phyloP scores from a whole-genome alignment of 2,113 vertebrate genomes.

The Apistogramma diplotaenia region DNA sequence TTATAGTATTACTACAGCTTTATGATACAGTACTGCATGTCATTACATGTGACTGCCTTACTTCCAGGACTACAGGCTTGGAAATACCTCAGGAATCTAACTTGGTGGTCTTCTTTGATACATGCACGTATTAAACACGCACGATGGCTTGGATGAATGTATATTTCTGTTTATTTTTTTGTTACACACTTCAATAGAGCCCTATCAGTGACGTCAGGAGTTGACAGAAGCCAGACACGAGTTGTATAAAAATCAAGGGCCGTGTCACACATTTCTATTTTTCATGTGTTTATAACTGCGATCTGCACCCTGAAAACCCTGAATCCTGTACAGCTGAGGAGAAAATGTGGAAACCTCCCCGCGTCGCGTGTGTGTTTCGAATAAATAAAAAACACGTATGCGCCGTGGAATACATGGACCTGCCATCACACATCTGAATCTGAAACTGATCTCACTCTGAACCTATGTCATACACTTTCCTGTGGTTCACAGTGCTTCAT shows the following conservation, averaged over 20 bases:
- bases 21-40: background rate
- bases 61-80: background rate
- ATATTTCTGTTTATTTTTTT: background rate
- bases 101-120: background rate
- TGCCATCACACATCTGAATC: background rate
- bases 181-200: background rate
- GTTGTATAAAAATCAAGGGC: slow-evolving; percentile 5
- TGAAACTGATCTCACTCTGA: slow-evolving; percentile 40
- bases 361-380: slow-evolving; percentile 1
- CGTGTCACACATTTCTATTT: background rate
- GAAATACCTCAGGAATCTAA: background rate
- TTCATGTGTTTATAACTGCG: background rate
- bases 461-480: slow-evolving; percentile 1
- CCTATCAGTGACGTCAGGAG: background rate
- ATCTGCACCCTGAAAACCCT: background rate
- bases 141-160: background rate
- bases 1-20: background rate
- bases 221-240: background rate
- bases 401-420: slow-evolving; percentile 1
- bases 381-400: background rate
- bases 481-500: slow-evolving; percentile 20
- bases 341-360: background rate
- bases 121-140: background rate
- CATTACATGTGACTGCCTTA: background rate
- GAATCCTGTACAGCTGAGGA: background rate